Percentiles rank a stretch among this genome's conserved stretches.
phyloP scores from a whole-genome alignment of 30 jellyfish, hydroid and myxozoan species.

The Turritopsis rubra region DNA sequence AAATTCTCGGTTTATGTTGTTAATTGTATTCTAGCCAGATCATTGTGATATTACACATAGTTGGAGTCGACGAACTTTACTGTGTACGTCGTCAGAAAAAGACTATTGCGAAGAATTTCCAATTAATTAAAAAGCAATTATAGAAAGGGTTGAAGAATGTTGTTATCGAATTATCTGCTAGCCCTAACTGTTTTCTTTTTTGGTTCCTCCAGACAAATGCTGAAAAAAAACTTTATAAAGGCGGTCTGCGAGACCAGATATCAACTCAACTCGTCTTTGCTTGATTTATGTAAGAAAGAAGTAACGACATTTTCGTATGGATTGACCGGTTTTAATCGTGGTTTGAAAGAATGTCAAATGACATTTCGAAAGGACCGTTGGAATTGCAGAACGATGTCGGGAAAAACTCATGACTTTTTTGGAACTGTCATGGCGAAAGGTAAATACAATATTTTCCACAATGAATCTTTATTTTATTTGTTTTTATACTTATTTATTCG shows the following conservation, averaged over 20 bases:
- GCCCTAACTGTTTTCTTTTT: neutral
- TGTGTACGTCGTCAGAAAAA: neutral
- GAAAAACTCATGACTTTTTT: constrained; percentile 35
- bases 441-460: too few relatives aligned
- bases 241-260: neutral
- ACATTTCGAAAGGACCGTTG: constrained; percentile 65
- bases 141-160: neutral
- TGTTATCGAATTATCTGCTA: neutral
- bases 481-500: neutral
- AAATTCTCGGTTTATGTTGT: neutral
- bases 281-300: constrained; percentile 48
- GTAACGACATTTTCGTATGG: constrained; percentile 51
- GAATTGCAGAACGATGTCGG: constrained; percentile 79
- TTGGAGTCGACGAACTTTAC: neutral
- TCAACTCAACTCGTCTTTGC: neutral
- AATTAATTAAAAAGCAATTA: neutral
- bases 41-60: neutral
- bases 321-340: constrained; percentile 55
- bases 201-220: neutral
- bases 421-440: constrained; percentile 95
- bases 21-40: neutral
- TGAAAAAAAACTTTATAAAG: neutral
- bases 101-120: neutral
- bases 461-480: neutral
- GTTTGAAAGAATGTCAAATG: constrained; percentile 62